These are phyloP conservation scores for Copsychus sechellarum DNA, from an alignment of 2,113 vertebrate genomes.

Conservation along the genomic window DNA sequence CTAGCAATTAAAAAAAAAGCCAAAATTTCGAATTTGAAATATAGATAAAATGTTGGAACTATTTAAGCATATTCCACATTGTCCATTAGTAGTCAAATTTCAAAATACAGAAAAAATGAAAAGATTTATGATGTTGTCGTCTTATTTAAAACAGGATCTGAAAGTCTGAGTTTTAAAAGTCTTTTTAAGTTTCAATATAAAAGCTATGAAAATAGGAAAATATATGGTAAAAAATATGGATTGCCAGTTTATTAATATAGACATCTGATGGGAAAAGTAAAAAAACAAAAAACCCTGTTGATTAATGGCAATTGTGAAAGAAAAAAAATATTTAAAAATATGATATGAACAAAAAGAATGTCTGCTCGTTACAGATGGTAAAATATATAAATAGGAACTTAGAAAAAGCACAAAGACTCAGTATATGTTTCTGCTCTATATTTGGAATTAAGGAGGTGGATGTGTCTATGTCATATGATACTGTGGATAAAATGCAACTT, in stretches of 20 bases:
- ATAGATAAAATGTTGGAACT: not conserved
- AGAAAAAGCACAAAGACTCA: not conserved
- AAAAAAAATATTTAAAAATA: not conserved
- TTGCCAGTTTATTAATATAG: not conserved
- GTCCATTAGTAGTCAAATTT: not conserved
- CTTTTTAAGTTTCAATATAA: not conserved
- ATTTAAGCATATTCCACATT: not conserved
- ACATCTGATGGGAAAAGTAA: not conserved
- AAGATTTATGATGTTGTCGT: not conserved
- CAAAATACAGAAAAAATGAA: not conserved
- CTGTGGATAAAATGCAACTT: not conserved
- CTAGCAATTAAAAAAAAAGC: too few relatives aligned
- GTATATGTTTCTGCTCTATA: not conserved
- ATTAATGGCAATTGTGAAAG: not conserved
- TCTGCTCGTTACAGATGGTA: constrained; percentile 26
- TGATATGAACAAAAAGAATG: not conserved
- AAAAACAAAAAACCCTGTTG: not conserved
- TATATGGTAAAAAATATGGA: not conserved
- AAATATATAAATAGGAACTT: not conserved
- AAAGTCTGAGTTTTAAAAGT: not conserved
- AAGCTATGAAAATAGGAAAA: not conserved
- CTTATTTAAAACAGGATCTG: not conserved
- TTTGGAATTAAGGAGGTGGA: not conserved
- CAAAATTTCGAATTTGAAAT: not conserved
- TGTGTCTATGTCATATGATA: not conserved